Percentiles rank a stretch among this genome's conserved stretches.
Conservation (phyloP, 2,888 invertebrate species). For the Acleris cristana region DNA sequence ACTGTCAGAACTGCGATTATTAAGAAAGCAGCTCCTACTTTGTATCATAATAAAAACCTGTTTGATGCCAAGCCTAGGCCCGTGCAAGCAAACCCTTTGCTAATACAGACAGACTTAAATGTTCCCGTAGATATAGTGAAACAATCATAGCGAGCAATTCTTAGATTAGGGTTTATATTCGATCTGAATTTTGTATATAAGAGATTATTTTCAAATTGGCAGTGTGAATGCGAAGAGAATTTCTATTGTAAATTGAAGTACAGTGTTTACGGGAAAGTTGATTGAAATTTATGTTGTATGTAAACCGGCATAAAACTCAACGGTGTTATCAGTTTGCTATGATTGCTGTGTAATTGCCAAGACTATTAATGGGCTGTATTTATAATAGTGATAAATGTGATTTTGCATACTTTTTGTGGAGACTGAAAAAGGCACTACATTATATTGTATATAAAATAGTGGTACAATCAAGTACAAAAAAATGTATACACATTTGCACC, state of each 20-base stretch:
- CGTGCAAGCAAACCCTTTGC: constrained; percentile 58
- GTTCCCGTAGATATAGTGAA: constrained; percentile 68
- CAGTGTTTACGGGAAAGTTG: no score
- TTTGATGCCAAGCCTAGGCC: constrained; percentile 46
- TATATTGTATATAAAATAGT: no score
- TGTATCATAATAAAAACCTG: constrained; percentile 44
- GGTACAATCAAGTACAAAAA: no score
- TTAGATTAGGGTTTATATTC: constrained; percentile 30
- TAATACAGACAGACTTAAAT: constrained; percentile 63
- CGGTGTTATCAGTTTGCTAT: constrained; percentile 18
- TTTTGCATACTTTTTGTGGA: not conserved
- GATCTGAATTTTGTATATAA: constrained; percentile 34
- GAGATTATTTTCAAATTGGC: constrained; percentile 22
- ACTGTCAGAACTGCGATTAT: constrained; percentile 54
- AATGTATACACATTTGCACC: no score
- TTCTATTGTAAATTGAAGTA: no score
- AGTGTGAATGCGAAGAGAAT: no score
- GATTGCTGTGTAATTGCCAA: constrained; percentile 23
- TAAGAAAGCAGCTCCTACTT: constrained; percentile 47
- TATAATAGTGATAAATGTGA: constrained; percentile 9
- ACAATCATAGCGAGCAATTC: constrained; percentile 59
- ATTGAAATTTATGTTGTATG: no score
- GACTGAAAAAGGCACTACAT: not conserved
- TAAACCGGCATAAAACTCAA: constrained; percentile 32
- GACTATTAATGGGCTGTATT: constrained; percentile 10